Evolutionary conservation across 2,888 invertebrate species (phyloP).

Genomic region (Napeogenes inachia): DNA sequence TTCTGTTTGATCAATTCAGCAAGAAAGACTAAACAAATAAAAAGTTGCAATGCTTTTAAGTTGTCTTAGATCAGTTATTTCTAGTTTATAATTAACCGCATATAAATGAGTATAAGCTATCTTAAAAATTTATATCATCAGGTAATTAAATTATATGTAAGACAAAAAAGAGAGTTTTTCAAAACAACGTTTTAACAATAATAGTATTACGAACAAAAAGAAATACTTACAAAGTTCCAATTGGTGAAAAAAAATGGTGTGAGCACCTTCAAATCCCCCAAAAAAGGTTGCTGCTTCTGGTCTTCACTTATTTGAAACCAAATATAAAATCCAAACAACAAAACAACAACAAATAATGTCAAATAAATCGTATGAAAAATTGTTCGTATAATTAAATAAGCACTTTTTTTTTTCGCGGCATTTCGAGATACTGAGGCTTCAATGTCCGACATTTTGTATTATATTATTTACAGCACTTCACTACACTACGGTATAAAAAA

Average conservation of each 20-base stretch:
- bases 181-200: no score
- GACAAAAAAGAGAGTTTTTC: no score
- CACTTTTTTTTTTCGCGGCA: background rate
- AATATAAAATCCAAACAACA: constrained; percentile 22
- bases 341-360: constrained; percentile 22
- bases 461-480: background rate
- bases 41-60: no score
- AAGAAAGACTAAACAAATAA: no score
- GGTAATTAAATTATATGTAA: no score
- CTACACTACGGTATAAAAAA: background rate
- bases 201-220: background rate
- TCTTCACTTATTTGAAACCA: constrained; percentile 33
- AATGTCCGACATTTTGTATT: background rate
- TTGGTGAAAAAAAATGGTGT: constrained; percentile 45
- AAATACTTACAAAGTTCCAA: constrained; percentile 50
- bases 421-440: background rate
- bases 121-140: no score
- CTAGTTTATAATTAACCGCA: no score
- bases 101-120: no score
- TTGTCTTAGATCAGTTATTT: no score
- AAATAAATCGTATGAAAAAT: constrained; percentile 30
- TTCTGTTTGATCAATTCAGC: no score
- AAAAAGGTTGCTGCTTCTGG: constrained; percentile 27
- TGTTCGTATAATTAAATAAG: constrained; percentile 26
- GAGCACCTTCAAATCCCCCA: constrained; percentile 38